These are phyloP conservation scores for Nymphalis c-album DNA, from an alignment of 2,888 invertebrate species.

Conservation along the genomic window DNA sequence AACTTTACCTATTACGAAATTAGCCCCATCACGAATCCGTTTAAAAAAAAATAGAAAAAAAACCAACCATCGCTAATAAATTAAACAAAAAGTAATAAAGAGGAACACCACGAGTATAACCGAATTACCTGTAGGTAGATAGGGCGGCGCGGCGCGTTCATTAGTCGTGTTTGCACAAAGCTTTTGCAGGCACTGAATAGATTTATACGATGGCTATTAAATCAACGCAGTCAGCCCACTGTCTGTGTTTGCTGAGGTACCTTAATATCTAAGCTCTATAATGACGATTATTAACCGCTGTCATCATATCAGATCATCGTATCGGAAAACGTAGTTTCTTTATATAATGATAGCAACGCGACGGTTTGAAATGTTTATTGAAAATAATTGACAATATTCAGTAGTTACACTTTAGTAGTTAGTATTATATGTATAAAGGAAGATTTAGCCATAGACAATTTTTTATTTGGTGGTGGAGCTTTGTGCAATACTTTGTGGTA, in stretches of 20 bases:
- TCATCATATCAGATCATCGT: background rate
- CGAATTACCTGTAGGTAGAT: constrained; percentile 54
- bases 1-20: background rate
- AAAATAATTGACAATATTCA: no score
- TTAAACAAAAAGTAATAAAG: constrained; percentile 49
- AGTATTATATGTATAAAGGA: no score
- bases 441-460: no score
- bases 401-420: no score
- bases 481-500: no score
- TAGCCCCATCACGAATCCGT: background rate
- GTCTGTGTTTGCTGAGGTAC: constrained; percentile 55
- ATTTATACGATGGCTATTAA: constrained; percentile 59
- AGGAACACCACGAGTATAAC: constrained; percentile 58
- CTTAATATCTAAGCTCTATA: constrained; percentile 31
- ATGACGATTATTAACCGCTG: constrained; percentile 6
- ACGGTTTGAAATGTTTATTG: no score
- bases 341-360: no score
- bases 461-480: no score
- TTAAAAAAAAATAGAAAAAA: constrained; percentile 18
- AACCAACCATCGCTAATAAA: constrained; percentile 27
- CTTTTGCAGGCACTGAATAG: constrained; percentile 60
- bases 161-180: constrained; percentile 68
- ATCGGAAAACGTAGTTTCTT: background rate
- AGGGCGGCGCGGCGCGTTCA: constrained; percentile 53
- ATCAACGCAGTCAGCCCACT: constrained; percentile 52